These are phyloP conservation scores for Sycobia sp. DNA, from an alignment of 1,140 invertebrate genomes.

Conservation along the genomic window DNA sequence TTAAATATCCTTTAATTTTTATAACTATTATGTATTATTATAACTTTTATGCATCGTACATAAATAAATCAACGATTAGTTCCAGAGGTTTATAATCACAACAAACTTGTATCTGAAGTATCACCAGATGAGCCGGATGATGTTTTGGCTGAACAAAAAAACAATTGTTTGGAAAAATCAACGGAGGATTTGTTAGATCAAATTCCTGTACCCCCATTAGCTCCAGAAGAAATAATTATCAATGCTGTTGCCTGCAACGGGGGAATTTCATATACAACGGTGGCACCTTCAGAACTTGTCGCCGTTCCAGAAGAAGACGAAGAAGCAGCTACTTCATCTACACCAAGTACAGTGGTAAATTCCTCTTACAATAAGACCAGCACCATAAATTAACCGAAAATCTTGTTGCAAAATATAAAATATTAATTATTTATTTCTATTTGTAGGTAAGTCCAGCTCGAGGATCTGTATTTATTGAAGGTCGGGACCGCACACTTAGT, in stretches of 20 bases:
- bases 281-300: constrained; percentile 53
- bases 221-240: constrained; percentile 46
- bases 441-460: constrained; percentile 50
- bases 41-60: no score
- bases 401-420: background rate
- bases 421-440: background rate
- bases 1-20: no score
- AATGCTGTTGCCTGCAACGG: constrained; percentile 44
- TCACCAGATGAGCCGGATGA: constrained; percentile 30
- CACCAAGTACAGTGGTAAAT: constrained; percentile 65
- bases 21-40: no score
- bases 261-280: constrained; percentile 42
- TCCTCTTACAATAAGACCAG: no score
- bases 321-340: constrained; percentile 65
- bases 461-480: constrained; percentile 48
- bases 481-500: constrained; percentile 61
- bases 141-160: constrained; percentile 38
- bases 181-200: constrained; percentile 46
- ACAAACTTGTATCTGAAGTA: constrained; percentile 33
- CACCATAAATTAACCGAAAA: no score
- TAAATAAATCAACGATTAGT: no score
- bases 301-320: constrained; percentile 73
- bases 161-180: constrained; percentile 34
- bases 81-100: no score
- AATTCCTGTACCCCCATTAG: constrained; percentile 44